Evolutionary conservation across 1,140 invertebrate genomes (phyloP).

Genomic region (Reticulitermes speratus): DNA sequence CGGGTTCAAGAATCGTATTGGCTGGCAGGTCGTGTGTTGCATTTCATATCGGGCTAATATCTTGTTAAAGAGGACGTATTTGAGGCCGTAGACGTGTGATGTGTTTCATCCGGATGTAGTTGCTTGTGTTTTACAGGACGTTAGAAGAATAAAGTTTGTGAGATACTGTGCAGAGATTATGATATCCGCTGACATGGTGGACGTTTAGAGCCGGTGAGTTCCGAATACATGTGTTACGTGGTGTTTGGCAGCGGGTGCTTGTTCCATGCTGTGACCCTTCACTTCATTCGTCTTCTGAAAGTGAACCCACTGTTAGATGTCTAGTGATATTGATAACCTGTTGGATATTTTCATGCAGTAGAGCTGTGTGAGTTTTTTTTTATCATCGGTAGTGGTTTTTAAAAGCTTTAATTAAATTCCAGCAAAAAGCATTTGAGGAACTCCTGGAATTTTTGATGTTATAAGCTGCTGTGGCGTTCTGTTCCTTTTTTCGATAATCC

Average conservation of each 20-base stretch:
- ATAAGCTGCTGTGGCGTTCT: not conserved
- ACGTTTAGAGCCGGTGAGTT: no score
- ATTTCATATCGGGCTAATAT: no score
- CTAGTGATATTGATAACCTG: not conserved
- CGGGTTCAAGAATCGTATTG: not conserved
- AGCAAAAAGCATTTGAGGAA: not conserved
- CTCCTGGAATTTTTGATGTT: not conserved
- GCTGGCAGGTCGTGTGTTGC: no score
- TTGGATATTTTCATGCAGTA: not conserved
- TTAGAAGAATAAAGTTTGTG: no score
- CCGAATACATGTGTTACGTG: not conserved
- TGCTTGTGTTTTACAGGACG: no score
- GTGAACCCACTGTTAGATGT: no score
- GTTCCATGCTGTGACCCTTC: not conserved
- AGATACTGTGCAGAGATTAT: no score
- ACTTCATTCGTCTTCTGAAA: no score
- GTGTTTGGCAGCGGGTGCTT: not conserved
- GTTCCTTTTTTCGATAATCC: not conserved
- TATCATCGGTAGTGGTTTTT: not conserved
- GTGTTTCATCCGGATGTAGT: not conserved
- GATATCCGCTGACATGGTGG: no score
- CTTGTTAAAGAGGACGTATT: no score
- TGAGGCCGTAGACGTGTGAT: not conserved
- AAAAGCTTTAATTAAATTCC: conserved; percentile 7
- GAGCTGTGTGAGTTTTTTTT: not conserved